phyloP scores from a whole-genome alignment of 2,113 vertebrate species.

The Syngnathus scovelli region DNA sequence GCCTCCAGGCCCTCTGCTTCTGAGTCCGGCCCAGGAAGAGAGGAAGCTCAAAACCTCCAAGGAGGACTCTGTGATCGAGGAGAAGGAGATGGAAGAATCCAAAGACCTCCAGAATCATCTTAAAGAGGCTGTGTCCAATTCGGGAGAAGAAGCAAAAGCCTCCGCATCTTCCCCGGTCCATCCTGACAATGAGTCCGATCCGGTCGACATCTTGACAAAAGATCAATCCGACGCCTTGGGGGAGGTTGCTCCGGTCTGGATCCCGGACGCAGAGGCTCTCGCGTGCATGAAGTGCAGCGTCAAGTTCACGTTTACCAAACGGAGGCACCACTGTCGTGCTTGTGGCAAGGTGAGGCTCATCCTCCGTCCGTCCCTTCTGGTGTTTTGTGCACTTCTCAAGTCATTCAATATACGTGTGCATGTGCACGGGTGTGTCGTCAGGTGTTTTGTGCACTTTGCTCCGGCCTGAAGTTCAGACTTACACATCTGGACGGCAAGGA shows the following conservation, averaged over 20 bases:
- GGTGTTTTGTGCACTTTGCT: slow-evolving; percentile 94
- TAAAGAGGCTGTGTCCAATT: slow-evolving; percentile 2
- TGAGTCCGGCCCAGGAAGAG: slow-evolving; percentile 58
- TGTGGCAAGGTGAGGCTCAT: slow-evolving; percentile 86
- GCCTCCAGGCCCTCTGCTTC: slow-evolving; percentile 54
- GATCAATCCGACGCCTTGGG: slow-evolving; percentile 83
- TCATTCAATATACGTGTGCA: slow-evolving; percentile 16
- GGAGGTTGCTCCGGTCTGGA: slow-evolving; percentile 90
- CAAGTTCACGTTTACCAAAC: slow-evolving; percentile 95
- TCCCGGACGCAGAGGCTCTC: slow-evolving; percentile 92
- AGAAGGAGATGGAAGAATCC: slow-evolving; percentile 93
- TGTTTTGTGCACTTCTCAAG: background rate
- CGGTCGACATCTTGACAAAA: slow-evolving; percentile 74
- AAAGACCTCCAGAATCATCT: slow-evolving; percentile 55
- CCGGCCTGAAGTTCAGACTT: slow-evolving; percentile 88
- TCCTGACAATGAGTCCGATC: slow-evolving; percentile 81
- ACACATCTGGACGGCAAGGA: slow-evolving; percentile 94
- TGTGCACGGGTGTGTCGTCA: slow-evolving; percentile 47
- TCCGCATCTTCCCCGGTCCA: slow-evolving; percentile 71
- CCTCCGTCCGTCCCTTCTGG: background rate
- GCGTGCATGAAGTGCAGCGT: slow-evolving; percentile 96
- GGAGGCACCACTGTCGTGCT: slow-evolving; percentile 95
- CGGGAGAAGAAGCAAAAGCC: slow-evolving; percentile 38
- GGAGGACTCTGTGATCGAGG: slow-evolving; percentile 95
- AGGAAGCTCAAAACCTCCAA: slow-evolving; percentile 70